These are phyloP conservation scores for Rhingia rostrata DNA, from an alignment of 2,888 invertebrate species.

Conservation along the genomic window DNA sequence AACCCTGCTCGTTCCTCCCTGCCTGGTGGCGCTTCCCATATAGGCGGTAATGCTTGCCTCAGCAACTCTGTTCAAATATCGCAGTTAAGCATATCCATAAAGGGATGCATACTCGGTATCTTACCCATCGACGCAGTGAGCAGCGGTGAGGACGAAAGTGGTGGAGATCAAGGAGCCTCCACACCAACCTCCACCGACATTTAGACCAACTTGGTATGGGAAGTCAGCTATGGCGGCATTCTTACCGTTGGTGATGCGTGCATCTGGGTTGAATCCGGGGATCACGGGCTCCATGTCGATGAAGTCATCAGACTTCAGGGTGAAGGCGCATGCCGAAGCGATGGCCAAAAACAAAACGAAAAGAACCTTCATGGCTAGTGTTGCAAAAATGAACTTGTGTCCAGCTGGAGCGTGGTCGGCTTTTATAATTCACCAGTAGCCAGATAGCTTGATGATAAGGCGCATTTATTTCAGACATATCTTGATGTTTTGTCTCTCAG, in stretches of 20 bases:
- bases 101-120: not conserved
- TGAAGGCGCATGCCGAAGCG: conserved; percentile 75
- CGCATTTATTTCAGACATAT: too few relatives aligned
- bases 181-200: conserved; percentile 33
- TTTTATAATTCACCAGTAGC: not conserved
- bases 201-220: conserved; percentile 53
- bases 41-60: not conserved
- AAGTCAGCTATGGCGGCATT: not conserved
- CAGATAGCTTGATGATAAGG: not conserved
- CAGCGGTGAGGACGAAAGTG: conserved; percentile 77
- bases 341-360: conserved; percentile 77
- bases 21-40: conserved; percentile 53
- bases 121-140: conserved; percentile 76
- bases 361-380: conserved; percentile 60
- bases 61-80: not conserved
- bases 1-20: not conserved
- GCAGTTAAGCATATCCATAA: not conserved
- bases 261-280: conserved; percentile 76
- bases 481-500: too few relatives aligned
- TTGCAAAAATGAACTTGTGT: not conserved
- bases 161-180: conserved; percentile 38
- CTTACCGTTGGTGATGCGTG: conserved; percentile 43
- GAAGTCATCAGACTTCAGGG: conserved; percentile 49
- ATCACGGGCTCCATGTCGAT: conserved; percentile 76
- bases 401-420: too few relatives aligned